Percentiles rank a stretch among this genome's conserved stretches.
These are phyloP conservation scores for Agrypnus murinus DNA, from an alignment of 2,888 invertebrate species.

Conservation along the genomic window DNA sequence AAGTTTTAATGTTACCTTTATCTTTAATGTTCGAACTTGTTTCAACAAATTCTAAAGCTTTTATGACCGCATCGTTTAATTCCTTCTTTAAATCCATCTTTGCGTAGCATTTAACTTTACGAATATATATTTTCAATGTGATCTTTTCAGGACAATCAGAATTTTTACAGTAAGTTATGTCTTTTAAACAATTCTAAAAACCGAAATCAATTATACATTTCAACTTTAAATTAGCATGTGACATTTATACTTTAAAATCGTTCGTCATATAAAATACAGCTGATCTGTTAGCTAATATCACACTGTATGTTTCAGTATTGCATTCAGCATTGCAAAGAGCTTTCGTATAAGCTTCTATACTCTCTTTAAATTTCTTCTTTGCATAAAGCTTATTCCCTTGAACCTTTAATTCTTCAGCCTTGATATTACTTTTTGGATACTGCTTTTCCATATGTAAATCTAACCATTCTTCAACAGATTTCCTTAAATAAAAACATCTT, in stretches of 20 bases:
- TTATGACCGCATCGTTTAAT: conserved; percentile 45
- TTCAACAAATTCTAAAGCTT: conserved; percentile 56
- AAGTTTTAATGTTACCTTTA: too few relatives aligned
- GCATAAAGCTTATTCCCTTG: conserved; percentile 77
- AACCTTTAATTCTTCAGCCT: conserved; percentile 62
- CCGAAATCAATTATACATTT: conserved; percentile 41
- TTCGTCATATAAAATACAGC: conserved; percentile 77
- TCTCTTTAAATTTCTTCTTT: conserved; percentile 71
- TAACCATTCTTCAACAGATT: not conserved
- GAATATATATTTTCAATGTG: conserved; percentile 78
- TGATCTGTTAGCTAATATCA: conserved; percentile 82
- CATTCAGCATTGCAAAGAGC: conserved; percentile 77
- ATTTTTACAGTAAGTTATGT: conserved; percentile 77
- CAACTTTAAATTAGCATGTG: too few relatives aligned
- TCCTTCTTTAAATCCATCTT: conserved; percentile 68
- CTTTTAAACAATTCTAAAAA: conserved; percentile 77
- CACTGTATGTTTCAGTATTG: conserved; percentile 74
- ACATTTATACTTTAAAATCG: conserved; percentile 77
- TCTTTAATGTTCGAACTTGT: conserved; percentile 12
- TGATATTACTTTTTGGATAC: conserved; percentile 23
- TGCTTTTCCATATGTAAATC: not conserved
- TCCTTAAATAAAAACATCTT: not conserved
- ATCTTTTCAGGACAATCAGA: conserved; percentile 78
- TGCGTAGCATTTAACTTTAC: conserved; percentile 78
- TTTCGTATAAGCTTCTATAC: conserved; percentile 77